A percentile compares a stretch with the other conserved stretches of the same genome.
Evolutionary conservation across 2,797 vertebrate species (phyloP).

Genomic region (Pempheris klunzingeri): DNA sequence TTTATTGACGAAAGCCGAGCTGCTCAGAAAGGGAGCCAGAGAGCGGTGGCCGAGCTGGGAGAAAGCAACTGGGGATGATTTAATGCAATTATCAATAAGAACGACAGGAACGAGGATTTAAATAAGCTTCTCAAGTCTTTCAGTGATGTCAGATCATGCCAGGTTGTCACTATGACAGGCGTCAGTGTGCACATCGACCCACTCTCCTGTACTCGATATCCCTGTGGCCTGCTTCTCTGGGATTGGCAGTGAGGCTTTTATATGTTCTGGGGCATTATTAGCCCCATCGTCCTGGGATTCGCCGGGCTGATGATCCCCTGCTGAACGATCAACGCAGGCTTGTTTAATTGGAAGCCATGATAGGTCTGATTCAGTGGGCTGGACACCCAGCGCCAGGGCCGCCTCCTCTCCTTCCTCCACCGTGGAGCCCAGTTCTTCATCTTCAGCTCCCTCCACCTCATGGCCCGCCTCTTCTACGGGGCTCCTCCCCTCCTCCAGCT

Average conservation of each 20-base stretch:
- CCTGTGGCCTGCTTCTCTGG: slow-evolving; percentile 47
- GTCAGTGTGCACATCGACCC: slow-evolving; percentile 53
- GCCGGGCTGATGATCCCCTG: slow-evolving; percentile 17
- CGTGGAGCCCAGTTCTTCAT: slow-evolving; percentile 66
- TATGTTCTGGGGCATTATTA: slow-evolving; percentile 11
- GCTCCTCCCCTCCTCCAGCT: slow-evolving; percentile 79
- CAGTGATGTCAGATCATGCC: slow-evolving; percentile 62
- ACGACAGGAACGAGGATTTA: slow-evolving; percentile 36
- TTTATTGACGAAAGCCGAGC: slow-evolving; percentile 59
- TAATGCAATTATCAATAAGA: slow-evolving; percentile 52
- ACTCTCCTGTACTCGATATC: slow-evolving; percentile 36
- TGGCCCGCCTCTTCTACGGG: slow-evolving; percentile 76
- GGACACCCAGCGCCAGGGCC: slow-evolving; percentile 70
- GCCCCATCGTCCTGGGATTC: slow-evolving; percentile 35
- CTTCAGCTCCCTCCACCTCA: slow-evolving; percentile 71
- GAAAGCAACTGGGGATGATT: slow-evolving; percentile 55
- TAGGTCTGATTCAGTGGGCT: slow-evolving; percentile 50
- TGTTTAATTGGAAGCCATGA: slow-evolving; percentile 55
- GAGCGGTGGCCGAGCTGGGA: slow-evolving; percentile 32
- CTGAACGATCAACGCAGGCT: slow-evolving; percentile 13
- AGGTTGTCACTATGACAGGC: slow-evolving; percentile 62
- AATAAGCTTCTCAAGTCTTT: slow-evolving; percentile 35
- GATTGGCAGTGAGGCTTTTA: slow-evolving; percentile 34
- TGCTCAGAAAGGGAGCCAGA: slow-evolving; percentile 28
- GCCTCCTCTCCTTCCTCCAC: slow-evolving; percentile 84